phyloP scores from a whole-genome alignment of 2,888 invertebrate genomes.

The Drosophila parthenogenetica region DNA sequence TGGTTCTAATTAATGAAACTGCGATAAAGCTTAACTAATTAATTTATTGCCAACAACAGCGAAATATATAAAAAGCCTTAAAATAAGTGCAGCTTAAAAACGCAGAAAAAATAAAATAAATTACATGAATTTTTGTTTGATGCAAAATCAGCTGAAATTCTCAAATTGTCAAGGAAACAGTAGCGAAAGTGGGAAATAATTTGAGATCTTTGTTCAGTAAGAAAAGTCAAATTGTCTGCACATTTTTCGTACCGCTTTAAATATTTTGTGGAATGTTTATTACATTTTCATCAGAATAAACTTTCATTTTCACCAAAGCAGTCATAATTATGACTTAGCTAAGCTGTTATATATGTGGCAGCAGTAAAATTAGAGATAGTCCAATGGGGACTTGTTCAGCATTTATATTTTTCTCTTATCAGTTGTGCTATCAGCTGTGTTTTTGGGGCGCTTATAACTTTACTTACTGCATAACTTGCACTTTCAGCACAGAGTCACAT shows the following conservation, averaged over 20 bases:
- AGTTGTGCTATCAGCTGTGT: conserved; percentile 25
- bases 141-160: conserved; percentile 15
- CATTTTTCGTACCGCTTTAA: background rate
- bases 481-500: conserved; percentile 17
- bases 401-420: conserved; percentile 15
- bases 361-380: conserved; percentile 12
- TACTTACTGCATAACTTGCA: conserved; percentile 38
- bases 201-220: background rate
- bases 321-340: conserved; percentile 5
- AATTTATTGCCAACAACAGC: conserved; percentile 60
- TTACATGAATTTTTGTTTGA: conserved; percentile 5
- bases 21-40: conserved; percentile 72
- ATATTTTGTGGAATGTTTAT: no score
- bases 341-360: background rate
- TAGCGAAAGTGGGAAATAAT: background rate
- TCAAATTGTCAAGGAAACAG: background rate
- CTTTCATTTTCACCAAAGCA: background rate
- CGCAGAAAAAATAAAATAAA: background rate
- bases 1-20: conserved; percentile 71
- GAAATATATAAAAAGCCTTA: conserved; percentile 23
- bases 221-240: background rate
- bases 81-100: conserved; percentile 5
- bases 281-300: background rate
- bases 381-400: conserved; percentile 14
- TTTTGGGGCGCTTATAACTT: conserved; percentile 34